phyloP scores from a whole-genome alignment of 2,113 vertebrate species.

The Scalopus aquaticus region DNA sequence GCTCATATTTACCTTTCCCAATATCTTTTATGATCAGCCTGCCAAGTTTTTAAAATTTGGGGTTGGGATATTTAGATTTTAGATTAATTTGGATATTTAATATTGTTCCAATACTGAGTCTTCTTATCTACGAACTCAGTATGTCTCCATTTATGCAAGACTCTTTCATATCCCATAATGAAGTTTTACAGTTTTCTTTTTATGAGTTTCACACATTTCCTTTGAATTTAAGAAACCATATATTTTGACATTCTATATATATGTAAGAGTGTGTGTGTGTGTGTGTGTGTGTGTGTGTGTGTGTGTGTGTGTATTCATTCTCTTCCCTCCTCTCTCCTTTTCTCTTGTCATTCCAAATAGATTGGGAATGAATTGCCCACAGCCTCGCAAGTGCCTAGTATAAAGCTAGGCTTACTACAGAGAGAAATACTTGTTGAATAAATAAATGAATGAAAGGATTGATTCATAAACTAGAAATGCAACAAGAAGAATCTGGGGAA shows the following conservation, averaged over 20 bases:
- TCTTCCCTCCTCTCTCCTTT: not conserved
- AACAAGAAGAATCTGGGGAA: not conserved
- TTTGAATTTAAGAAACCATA: not conserved
- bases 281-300: no score
- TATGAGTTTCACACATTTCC: not conserved
- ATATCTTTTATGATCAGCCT: not conserved
- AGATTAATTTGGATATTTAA: not conserved
- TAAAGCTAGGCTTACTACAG: conserved; percentile 41
- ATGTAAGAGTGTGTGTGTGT: no score
- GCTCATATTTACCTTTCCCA: not conserved
- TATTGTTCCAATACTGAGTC: not conserved
- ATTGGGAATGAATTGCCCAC: not conserved
- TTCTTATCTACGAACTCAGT: not conserved
- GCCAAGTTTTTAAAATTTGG: not conserved
- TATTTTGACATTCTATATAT: no score
- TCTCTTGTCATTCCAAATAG: not conserved
- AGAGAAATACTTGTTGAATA: conserved; percentile 26
- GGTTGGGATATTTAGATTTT: not conserved
- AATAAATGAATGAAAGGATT: conserved; percentile 58
- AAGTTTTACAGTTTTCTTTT: not conserved
- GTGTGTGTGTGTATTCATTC: no score
- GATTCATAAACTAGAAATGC: conserved; percentile 35
- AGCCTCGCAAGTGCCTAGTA: not conserved
- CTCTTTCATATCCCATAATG: not conserved
- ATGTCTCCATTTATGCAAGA: not conserved